Evolutionary conservation across 2,888 invertebrate genomes (phyloP), one percentile per base, ranked within the genome.

Genomic region (Drosophila cracens): DNA sequence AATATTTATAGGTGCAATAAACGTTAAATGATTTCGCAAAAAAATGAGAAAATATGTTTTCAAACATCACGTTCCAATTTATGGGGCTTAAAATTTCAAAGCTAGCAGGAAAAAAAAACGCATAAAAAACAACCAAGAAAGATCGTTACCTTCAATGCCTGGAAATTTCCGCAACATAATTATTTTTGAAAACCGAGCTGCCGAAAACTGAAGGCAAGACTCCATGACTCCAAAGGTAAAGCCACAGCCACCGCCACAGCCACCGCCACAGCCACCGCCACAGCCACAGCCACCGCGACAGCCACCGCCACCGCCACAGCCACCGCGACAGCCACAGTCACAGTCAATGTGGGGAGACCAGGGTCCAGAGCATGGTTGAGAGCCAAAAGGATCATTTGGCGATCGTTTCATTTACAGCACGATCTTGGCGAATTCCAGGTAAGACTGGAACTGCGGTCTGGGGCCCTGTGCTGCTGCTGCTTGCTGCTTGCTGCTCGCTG

Each of bases 381-480:
- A 52, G 38, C 29, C 43, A 57, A 78, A 79, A 79, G 78, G 81
- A 79, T 79, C 78, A 79, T 79, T 79, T 79, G 78, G 78, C 82
- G 79, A 79, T 81, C 79, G 82, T 79, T 79, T 79, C 82, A 79
- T 81, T 81, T 79, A 78, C 79, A 81, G 79, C 79, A 79, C 79
- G 79, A 79, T 79, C 81, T 81, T 78, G 81, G 54, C 74, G 78
- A 87, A 84, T 84, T 89, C 84, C 84, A 89, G 90, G 88, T 89
- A 84, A 81, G 59, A 57, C 36, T 59, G 36, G 51, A 61, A 52
- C 48, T 36, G 38, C 21, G 38, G 60, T 51, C 71, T 71, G 56
- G 25, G 27, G 52, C 27, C 27, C 51, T 51, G 29, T 51, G 51
- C 51, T 27, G 51, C 27, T 11, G 27, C 18, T 21, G 46, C 13